Conservation (phyloP, 1,140 invertebrate species). For the Aphelinus certus region DNA sequence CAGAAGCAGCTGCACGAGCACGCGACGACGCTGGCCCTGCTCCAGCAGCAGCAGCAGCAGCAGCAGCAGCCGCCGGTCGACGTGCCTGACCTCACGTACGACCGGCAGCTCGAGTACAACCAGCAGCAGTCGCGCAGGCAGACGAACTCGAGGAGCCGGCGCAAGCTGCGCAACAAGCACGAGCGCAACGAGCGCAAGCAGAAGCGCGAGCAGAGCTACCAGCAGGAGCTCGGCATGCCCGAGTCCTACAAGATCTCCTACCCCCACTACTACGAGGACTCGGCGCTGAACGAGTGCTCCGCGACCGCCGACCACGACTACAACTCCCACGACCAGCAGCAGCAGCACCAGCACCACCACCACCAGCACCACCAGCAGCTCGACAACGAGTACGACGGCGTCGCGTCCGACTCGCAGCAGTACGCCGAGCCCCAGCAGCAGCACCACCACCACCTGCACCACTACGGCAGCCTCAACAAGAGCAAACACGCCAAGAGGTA, state of each 20-base stretch:
- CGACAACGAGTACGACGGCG: conserved; percentile 37
- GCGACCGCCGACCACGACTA: conserved; percentile 20
- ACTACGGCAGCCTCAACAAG: conserved; percentile 43
- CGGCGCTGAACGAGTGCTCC: conserved; percentile 43
- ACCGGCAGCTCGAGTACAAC: conserved; percentile 40
- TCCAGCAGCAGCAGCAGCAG: conserved; percentile 26
- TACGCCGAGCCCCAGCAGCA: conserved; percentile 34
- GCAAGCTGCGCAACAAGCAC: conserved; percentile 56
- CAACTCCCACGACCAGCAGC: neutral
- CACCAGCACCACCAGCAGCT: conserved; percentile 46
- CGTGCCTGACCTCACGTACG: conserved; percentile 38
- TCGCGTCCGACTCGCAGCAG: conserved; percentile 15
- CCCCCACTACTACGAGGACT: conserved; percentile 62
- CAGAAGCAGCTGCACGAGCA: conserved; percentile 9
- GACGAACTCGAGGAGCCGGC: conserved; percentile 47
- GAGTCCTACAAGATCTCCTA: conserved; percentile 62
- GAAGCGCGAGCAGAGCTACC: conserved; percentile 41
- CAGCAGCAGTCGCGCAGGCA: conserved; percentile 47
- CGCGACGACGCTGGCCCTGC: neutral
- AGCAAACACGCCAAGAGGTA: conserved; percentile 45
- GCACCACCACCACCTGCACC: conserved; percentile 39
- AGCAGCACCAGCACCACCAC: conserved; percentile 26
- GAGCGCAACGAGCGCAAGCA: conserved; percentile 54
- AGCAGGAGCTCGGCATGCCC: conserved; percentile 58
- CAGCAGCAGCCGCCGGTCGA: conserved; percentile 29